Base-by-base conservation (phyloP, 2,888 invertebrate genomes). In the Drosophila rubida region DNA sequence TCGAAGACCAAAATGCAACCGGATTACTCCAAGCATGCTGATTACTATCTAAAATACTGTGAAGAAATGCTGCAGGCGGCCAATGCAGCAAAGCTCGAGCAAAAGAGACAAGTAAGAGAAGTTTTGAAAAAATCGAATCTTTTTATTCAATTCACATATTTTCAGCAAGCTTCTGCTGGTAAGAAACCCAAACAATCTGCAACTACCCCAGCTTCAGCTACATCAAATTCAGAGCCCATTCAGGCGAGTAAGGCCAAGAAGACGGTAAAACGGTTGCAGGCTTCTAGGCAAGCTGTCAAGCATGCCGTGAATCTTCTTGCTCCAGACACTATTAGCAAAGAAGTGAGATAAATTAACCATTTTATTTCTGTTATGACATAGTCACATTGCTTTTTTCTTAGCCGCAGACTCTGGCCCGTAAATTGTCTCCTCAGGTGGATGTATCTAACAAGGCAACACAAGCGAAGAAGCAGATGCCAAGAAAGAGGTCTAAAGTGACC, bases 31-130 rank as follows among this genome's bases (percentile, higher is more conserved):
- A 82, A 62, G 19, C 45, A 30, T 30, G 16, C 22, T 1, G 51
- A 49, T 5, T 61, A 66, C 35, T 87, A 89, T 25, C 22, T 90
- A 0, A 69, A 75, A 2, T 85, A 87, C 13, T 91, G 90, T 61
- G 88, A 90, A 25, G 70, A 67, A 14, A 83, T 90, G 4, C 61
- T 91, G 2, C 78, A 88, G 39, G 88, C 81, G 1, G 90, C 89
- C 5, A 91, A 90, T 62, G 73, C 69, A 9, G 90, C 90, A 2
- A 89, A 84, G 30, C 66, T 83, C 2, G 67, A 80, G 57, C 69
- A 78, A 7, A 91, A 90, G 61, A 81, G 78, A 50, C 82, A 84
- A 78, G 91, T 91, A 59, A 64, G 27, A 9, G 5, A 22, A 30
- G 0, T 11, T 11, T 5, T 4, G 16, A 25, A 4, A 25, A 4